These are phyloP conservation scores for Eucidaris tribuloides DNA, from an alignment of 35 echinoderm and acorn worm genomes.

Conservation along the genomic window DNA sequence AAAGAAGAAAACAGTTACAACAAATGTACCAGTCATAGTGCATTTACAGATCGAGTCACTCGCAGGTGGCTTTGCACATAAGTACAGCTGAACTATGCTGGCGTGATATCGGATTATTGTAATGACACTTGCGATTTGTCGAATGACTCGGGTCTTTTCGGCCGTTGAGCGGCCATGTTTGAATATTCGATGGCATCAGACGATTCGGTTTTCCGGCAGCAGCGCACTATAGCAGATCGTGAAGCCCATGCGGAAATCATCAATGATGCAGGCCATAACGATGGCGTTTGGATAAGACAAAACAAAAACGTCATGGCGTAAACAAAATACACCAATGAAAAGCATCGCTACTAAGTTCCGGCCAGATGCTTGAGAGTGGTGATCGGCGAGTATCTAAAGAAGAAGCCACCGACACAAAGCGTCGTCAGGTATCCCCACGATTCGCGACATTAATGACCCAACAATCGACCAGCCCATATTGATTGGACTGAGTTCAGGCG, in stretches of 20 bases:
- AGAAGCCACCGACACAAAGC: slow-evolving; percentile 48
- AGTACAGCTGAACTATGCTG: no score
- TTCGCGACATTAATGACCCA: no score
- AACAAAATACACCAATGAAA: slow-evolving; percentile 72
- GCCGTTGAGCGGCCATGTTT: slow-evolving; percentile 53
- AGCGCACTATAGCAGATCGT: slow-evolving; percentile 80
- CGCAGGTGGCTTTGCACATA: no score
- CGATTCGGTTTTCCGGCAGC: slow-evolving; percentile 86
- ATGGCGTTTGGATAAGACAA: slow-evolving; percentile 38
- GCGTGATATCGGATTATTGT: no score
- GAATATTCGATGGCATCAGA: slow-evolving; percentile 86
- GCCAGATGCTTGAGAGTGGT: slow-evolving; percentile 88
- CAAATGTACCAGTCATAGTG: no score
- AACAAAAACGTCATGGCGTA: slow-evolving; percentile 61
- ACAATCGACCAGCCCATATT: no score
- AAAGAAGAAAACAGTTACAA: no score
- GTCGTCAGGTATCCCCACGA: slow-evolving; percentile 57
- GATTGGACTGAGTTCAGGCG: no score
- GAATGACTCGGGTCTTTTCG: slow-evolving; percentile 75
- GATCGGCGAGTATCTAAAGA: slow-evolving; percentile 58
- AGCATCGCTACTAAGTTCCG: slow-evolving; percentile 68
- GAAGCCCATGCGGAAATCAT: slow-evolving; percentile 65
- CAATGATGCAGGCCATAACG: slow-evolving; percentile 64
- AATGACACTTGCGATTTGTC: no score
- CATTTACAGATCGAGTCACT: no score